These are phyloP conservation scores for Elephantulus edwardii DNA, from an alignment of 2,113 vertebrate genomes.

Conservation along the genomic window DNA sequence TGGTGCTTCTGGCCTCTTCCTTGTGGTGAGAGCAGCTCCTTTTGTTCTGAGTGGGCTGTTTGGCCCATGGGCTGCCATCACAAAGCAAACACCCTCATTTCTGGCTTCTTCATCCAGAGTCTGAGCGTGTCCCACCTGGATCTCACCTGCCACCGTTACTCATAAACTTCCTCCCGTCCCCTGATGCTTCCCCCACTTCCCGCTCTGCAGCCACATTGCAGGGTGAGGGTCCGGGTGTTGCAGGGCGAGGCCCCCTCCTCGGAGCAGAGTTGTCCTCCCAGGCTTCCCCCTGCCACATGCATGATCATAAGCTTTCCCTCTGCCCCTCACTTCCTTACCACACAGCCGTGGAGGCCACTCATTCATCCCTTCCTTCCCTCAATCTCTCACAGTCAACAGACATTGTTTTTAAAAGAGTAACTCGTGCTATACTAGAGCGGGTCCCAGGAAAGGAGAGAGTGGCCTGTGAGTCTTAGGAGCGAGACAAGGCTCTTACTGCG, in stretches of 20 bases:
- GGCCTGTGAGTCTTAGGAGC: rapidly evolving
- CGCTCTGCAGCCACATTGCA: not conserved
- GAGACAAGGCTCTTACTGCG: not conserved
- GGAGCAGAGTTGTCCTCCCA: not conserved
- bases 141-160: not conserved
- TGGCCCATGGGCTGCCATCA: not conserved
- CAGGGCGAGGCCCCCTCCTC: rapidly evolving
- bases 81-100: not conserved
- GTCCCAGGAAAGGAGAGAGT: not conserved
- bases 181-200: not conserved
- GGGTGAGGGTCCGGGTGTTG: not conserved
- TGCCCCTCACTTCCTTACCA: not conserved
- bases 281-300: not conserved
- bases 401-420: not conserved
- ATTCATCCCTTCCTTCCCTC: not conserved
- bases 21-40: constrained; percentile 10
- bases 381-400: not conserved
- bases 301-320: not conserved
- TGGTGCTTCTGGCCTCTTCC: not conserved
- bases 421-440: constrained; percentile 34
- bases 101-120: not conserved
- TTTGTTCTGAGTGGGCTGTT: not conserved
- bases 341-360: not conserved
- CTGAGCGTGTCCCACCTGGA: constrained; percentile 25
- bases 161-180: not conserved